Evolutionary conservation across 2,888 invertebrate species (phyloP), one percentile per base, ranked within the genome.

Genomic region (Nomada fabriciana): DNA sequence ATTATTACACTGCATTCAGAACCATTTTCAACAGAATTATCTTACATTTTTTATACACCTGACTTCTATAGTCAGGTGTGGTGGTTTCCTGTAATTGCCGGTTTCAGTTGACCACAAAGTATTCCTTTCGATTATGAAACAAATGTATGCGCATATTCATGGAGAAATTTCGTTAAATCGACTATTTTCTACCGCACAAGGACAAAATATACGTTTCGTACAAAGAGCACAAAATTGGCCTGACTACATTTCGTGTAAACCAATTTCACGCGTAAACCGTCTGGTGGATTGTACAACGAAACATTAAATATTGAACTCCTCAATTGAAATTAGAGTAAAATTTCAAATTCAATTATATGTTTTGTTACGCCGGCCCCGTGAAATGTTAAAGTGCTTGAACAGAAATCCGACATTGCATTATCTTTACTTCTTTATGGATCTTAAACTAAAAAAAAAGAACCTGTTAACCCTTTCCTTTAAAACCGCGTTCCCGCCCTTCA

Each of bases 81-180:
- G 18, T 29, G 29, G 18, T 36, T 63, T 7, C 15, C 15, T 63
- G 4, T 25, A 47, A 43, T 43, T n/a, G 43, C 42, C 13, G 23
- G 11, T 43, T 43, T 2, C 36, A 36, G 25, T 7, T 18, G 4
- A 11, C 43, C 23, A 25, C 43, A 29, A 47, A 25, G 43, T 59
- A 47, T 29, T 3, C n/a, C 59, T 47, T 15, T 29, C 25, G 15
- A 69, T 59, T 69, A 59, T 23, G 10, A 15, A 47, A 29, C 59
- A 59, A 69, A 47, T 25, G 15, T 59, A 59, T 69, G 59, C 43
- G 23, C 69, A 69, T 69, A 69, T 69, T 69, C 57, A 59, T 59
- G 25, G 25, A n/a, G 59, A 69, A 69, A 59, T 69, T 47, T 25
- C 59, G 7, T 10, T 42, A 9, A 69, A 69, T 59, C 43, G 25